Evolutionary conservation across 1,140 invertebrate genomes (phyloP).

Genomic region (Drosophila burlai): DNA sequence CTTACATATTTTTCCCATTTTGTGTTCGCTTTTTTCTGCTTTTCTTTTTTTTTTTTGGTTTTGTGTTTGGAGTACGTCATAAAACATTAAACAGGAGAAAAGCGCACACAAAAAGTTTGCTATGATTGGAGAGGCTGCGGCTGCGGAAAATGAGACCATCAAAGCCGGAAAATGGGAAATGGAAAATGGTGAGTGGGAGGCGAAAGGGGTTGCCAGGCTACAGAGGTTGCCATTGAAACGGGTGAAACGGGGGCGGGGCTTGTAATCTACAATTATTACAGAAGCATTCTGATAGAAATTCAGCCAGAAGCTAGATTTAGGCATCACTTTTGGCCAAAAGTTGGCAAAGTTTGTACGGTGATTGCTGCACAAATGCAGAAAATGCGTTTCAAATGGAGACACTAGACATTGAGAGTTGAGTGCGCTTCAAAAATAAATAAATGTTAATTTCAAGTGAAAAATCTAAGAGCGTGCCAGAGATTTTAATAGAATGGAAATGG

Average conservation of each 20-base stretch:
- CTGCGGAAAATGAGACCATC: conserved; percentile 50
- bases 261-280: conserved; percentile 46
- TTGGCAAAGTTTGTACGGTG: conserved; percentile 21
- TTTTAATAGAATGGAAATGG: conserved; percentile 23
- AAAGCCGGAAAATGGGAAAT: conserved; percentile 33
- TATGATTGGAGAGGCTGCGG: conserved; percentile 42
- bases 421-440: conserved; percentile 38
- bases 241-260: neutral
- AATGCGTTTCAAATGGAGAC: conserved; percentile 25
- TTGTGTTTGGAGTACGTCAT: conserved; percentile 37
- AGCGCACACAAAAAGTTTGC: conserved; percentile 48
- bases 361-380: conserved; percentile 34
- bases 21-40: neutral
- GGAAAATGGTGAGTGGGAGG: conserved; percentile 3
- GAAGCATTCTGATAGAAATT: conserved; percentile 20
- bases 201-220: conserved; percentile 15
- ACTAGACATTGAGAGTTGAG: conserved; percentile 4
- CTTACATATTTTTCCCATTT: conserved; percentile 44
- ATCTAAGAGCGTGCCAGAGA: conserved; percentile 7
- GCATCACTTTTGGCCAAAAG: conserved; percentile 31
- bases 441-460: conserved; percentile 23
- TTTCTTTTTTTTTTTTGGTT: neutral
- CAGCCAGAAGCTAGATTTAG: conserved; percentile 7
- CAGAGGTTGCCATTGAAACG: conserved; percentile 11
- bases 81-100: conserved; percentile 53